Base-by-base conservation (phyloP, 2,888 invertebrate species). In the Hermodice carunculata region DNA sequence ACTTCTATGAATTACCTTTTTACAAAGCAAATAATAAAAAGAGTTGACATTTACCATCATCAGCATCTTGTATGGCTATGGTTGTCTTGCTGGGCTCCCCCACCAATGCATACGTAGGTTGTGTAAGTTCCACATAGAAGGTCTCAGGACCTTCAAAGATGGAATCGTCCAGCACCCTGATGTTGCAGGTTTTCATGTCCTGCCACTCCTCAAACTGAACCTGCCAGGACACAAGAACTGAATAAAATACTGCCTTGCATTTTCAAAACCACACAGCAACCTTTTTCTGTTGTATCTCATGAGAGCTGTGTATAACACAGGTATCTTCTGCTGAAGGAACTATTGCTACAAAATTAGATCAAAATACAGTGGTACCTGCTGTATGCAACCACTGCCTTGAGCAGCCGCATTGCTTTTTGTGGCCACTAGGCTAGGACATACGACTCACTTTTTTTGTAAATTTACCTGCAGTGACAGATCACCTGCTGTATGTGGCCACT, bases 171-270 rank as follows among this genome's bases (percentile, higher is more conserved):
- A 77, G 77, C 49, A 85, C 78, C 57, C 78, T 77, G 14, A 85
- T 74, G 31, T 76, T 74, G 69, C 84, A 85, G 11, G 72, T 68
- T 64, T 82, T 81, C 0, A 59, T 69, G 28, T 78, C 78, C 61
- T 82, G 80, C 76, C 80, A 81, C 46, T 78, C 79, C 69, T 82
- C 81, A 79, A 85, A 85, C 70, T 82, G 81, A 52, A 84, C 77
- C 81, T 82, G 68, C 43, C 5, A 22, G 19, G 24, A 24, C 43
- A 8, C 43, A 43, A 14, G 19, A 22, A 43, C 5, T 14, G 24
- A 43, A n/a, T n/a, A 14, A 34, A 11, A 32, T n/a, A 17, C 0
- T 17, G 29, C 40, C 19, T 31, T 11, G 17, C 51, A 54, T 34
- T 34, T 54, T 17, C 49, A 58, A n/a, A 17, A 53, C 6, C 48